Evolutionary conservation across 2,888 invertebrate species (phyloP), one percentile per base, ranked within the genome.

Genomic region (Morpho deidamia): DNA sequence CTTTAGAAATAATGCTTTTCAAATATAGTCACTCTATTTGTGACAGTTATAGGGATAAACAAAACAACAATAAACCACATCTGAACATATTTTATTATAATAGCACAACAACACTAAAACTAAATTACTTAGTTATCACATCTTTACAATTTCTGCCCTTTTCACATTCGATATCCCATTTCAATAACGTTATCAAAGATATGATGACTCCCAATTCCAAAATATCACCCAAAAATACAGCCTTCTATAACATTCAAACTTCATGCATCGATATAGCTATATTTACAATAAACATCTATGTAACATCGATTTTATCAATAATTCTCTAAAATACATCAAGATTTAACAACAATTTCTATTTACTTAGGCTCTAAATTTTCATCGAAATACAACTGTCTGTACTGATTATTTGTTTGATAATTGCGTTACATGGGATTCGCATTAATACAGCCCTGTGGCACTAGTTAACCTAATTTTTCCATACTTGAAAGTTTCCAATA

Each of bases 151-250:
- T 73, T 70, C 72, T 71, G 69, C 74, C 65, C 70, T 68, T 23
- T 58, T 70, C 65, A 62, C 62, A 55, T 66, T 53, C 67, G 63
- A 64, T 52, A 56, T 68, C 71, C 64, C 55, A 61, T 58, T 74
- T 71, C 72, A 74, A 80, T 78, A 78, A 73, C 76, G 71, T 76
- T 81, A 80, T 80, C 78, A 83, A 83, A 83, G 85, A 87, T 87
- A 86, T 88, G 86, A 74, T 77, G 78, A 71, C 78, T 68, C 73
- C 76, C 77, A 54, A 65, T 71, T 77, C 79, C 78, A 84, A 85
- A 85, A 88, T 88, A 87, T 88, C 86, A 87, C 87, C 83, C 84
- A 87, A 88, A 87, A 88, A 88, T 89, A 88, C 88, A 88, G 85
- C 86, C 86, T 84, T 85, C 84, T 85, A 84, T 81, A 84, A 82